A percentile compares a stretch with the other conserved stretches of the same genome.
Conservation (phyloP, 2,888 invertebrate genomes). For the Apotomis turbidana region DNA sequence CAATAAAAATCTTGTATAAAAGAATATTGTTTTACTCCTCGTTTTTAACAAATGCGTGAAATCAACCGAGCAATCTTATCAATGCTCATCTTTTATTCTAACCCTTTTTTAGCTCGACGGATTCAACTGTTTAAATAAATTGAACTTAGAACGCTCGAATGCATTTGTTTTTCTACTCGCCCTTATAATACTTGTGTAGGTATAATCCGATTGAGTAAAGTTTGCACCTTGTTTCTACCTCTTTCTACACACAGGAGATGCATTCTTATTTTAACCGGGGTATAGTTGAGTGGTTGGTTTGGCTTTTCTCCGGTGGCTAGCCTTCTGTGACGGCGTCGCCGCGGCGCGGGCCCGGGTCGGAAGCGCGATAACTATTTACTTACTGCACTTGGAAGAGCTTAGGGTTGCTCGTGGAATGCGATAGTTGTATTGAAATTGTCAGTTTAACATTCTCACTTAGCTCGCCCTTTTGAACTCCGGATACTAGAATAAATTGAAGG, state of each 20-base stretch:
- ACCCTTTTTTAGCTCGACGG: no score
- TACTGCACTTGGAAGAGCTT: slow-evolving; percentile 17
- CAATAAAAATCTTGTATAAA: no score
- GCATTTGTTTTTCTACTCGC: not conserved
- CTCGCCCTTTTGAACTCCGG: not conserved
- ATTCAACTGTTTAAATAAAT: not conserved
- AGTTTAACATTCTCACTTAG: slow-evolving; percentile 5
- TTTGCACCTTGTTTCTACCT: no score
- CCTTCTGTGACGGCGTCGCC: slow-evolving; percentile 70
- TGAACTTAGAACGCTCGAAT: not conserved
- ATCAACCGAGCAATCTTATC: no score
- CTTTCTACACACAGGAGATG: no score
- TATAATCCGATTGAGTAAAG: no score
- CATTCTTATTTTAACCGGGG: no score
- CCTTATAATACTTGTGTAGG: not conserved
- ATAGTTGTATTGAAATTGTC: slow-evolving; percentile 26
- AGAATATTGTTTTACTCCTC: no score
- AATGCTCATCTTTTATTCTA: no score
- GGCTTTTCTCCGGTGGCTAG: slow-evolving; percentile 52
- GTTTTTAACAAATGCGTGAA: no score
- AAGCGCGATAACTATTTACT: slow-evolving; percentile 31
- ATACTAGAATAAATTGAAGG: not conserved
- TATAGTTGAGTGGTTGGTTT: slow-evolving; percentile 18
- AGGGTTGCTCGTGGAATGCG: slow-evolving; percentile 20
- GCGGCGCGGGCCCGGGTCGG: slow-evolving; percentile 50